Conservation (phyloP, 2,113 vertebrate genomes). For the Periophthalmus modestus region DNA sequence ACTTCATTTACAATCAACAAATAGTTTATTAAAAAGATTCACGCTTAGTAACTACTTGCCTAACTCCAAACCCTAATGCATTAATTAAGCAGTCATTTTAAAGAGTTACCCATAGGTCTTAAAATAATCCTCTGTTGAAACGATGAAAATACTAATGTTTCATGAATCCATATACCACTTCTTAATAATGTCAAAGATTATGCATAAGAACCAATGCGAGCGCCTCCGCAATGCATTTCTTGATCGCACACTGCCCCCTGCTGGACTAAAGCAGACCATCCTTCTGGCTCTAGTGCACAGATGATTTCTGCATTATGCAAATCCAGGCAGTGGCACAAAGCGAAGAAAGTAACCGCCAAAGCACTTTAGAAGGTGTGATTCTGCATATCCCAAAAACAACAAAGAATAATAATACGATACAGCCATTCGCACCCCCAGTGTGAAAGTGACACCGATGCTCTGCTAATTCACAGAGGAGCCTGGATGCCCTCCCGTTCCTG, state of each 20-base stretch:
- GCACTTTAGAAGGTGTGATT: slow-evolving; percentile 15
- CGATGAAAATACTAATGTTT: too few species aligned
- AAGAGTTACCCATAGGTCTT: too few species aligned
- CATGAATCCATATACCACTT: too few species aligned
- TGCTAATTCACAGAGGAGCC: slow-evolving; percentile 14
- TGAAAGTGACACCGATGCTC: slow-evolving; percentile 2
- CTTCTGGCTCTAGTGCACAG: not conserved
- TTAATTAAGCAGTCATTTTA: too few species aligned
- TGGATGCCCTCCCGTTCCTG: slow-evolving; percentile 27
- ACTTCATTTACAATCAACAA: too few species aligned
- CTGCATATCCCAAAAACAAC: slow-evolving; percentile 11
- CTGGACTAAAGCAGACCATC: slow-evolving; percentile 11
- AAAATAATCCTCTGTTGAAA: too few species aligned
- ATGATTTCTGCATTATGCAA: not conserved
- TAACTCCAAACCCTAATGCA: too few species aligned
- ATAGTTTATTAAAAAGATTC: too few species aligned
- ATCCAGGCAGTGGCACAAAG: not conserved
- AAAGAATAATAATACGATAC: slow-evolving; percentile 8
- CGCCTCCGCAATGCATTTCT: not conserved
- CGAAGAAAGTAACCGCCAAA: slow-evolving; percentile 12
- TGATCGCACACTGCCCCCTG: slow-evolving; percentile 59
- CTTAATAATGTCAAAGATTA: not conserved
- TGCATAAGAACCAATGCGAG: not conserved
- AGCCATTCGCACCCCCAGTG: not conserved
- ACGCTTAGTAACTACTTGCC: too few species aligned